Conservation (phyloP, 2,888 invertebrate genomes). For the Gasteruption jaculator region DNA sequence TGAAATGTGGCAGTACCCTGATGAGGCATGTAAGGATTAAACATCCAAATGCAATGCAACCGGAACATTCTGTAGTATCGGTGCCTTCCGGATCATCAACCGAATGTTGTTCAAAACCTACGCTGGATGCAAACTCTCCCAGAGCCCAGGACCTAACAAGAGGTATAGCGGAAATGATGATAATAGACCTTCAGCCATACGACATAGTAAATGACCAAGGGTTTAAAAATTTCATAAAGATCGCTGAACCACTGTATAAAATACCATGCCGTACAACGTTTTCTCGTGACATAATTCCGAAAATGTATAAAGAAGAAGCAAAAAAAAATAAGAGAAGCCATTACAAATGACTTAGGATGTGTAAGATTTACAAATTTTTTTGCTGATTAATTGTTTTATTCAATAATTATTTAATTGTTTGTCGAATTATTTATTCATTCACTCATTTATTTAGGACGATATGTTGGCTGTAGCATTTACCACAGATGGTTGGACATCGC, state of each 20-base stretch:
- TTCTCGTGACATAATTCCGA: not conserved
- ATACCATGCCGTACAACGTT: constrained; percentile 1
- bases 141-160: not conserved
- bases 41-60: not conserved
- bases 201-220: not conserved
- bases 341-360: no score
- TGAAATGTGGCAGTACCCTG: not conserved
- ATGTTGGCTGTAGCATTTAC: no score
- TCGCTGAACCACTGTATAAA: not conserved
- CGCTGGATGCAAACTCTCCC: not conserved
- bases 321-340: no score
- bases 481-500: no score
- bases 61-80: not conserved
- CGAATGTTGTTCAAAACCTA: not conserved
- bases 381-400: no score
- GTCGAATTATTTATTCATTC: no score
- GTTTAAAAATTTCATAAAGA: constrained; percentile 2
- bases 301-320: no score
- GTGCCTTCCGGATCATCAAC: not conserved
- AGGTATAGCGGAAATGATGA: constrained; percentile 1
- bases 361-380: no score
- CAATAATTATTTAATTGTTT: no score
- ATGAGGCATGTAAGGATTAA: not conserved
- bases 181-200: not conserved
- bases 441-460: no score